phyloP scores from a whole-genome alignment of 2,113 vertebrate genomes.

The Cardinalis cardinalis region DNA sequence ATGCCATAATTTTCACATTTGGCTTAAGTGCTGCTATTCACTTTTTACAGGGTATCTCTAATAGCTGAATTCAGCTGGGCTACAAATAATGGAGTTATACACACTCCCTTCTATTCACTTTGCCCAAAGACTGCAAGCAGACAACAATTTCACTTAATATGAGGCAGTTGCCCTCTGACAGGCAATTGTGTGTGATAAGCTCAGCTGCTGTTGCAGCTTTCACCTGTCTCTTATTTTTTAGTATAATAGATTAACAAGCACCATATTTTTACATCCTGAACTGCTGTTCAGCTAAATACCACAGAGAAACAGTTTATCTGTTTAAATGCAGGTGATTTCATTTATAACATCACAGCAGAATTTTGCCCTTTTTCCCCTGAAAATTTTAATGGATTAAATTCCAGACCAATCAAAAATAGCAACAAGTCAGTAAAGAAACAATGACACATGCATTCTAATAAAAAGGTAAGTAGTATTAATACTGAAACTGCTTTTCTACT shows the following conservation, averaged over 20 bases:
- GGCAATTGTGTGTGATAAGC: not conserved
- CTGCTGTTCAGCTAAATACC: not conserved
- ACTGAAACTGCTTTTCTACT: not conserved
- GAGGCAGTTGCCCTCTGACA: not conserved
- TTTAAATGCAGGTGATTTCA: not conserved
- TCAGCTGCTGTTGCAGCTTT: not conserved
- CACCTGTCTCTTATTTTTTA: conserved; percentile 15
- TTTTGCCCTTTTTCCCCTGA: not conserved
- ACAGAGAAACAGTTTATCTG: not conserved
- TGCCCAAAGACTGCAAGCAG: not conserved
- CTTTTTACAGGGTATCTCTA: not conserved
- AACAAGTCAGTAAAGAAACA: not conserved
- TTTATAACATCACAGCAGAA: not conserved
- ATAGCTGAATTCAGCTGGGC: not conserved
- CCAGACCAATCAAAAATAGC: not conserved
- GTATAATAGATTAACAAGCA: not conserved
- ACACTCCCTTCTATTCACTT: not conserved
- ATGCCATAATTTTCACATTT: not conserved
- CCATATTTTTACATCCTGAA: not conserved
- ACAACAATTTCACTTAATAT: not conserved
- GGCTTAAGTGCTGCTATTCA: not conserved
- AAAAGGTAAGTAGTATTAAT: not conserved
- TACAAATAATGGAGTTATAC: not conserved
- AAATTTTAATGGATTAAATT: not conserved
- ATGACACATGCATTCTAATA: not conserved